These are phyloP conservation scores for Clinocottus analis DNA, from an alignment of 2,113 vertebrate genomes.

Conservation along the genomic window DNA sequence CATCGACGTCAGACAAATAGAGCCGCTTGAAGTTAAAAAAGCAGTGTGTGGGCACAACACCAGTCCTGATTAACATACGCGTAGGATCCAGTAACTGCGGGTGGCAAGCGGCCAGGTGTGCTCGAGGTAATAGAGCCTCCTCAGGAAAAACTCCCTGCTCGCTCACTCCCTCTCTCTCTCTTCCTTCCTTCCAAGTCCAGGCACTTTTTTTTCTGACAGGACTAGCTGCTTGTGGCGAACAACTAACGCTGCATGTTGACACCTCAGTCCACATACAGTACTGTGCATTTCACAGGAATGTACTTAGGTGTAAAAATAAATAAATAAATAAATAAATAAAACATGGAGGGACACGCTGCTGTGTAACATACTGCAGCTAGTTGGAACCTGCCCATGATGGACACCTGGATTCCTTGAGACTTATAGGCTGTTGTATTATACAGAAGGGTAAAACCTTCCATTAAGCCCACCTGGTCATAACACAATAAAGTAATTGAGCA, in stretches of 20 bases:
- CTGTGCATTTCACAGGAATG: neutral
- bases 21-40: neutral
- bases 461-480: neutral
- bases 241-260: neutral
- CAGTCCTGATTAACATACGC: neutral
- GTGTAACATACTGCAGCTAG: conserved; percentile 29
- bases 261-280: neutral
- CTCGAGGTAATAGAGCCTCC: conserved; percentile 59
- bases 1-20: neutral
- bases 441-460: neutral
- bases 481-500: neutral
- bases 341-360: neutral
- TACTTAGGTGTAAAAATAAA: neutral
- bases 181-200: conserved; percentile 28
- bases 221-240: neutral
- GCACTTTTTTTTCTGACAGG: neutral
- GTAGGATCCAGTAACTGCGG: conserved; percentile 54
- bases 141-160: conserved; percentile 38
- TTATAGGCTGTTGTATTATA: neutral
- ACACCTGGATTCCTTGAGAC: conserved; percentile 29
- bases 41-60: neutral
- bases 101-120: conserved; percentile 71
- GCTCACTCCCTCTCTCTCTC: neutral
- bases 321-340: too few relatives aligned
- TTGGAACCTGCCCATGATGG: conserved; percentile 47